Evolutionary conservation across 2,797 vertebrate genomes (phyloP), one percentile per base, ranked within the genome.

Genomic region (Chanos chanos): DNA sequence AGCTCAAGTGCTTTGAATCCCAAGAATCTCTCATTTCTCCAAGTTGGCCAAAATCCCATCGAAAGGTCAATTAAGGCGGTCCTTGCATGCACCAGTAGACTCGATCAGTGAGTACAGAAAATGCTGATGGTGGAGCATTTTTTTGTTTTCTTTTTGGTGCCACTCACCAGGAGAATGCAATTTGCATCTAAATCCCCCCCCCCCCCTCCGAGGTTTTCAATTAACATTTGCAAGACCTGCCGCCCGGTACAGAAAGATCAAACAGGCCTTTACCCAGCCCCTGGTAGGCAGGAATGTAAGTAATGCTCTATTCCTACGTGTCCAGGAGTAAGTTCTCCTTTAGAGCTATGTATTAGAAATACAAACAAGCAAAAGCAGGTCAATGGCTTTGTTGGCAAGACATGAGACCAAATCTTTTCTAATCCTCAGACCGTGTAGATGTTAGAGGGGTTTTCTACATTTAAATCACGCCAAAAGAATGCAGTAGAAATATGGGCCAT

Each of bases 191-290:
- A 75, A 70, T 68, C 70, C 70, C 66, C 70, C 59, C 61, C n/a
- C n/a, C n/a, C n/a, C n/a, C n/a, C n/a, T n/a, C n/a, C n/a, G n/a
- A 24, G 70, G 60, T 66, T 74, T 83, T 78, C 76, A 77, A 75
- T 80, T 78, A 81, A 74, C 68, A 55, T 61, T 52, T 39, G 64
- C 18, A 40, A 64, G 73, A 70, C 64, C 53, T 62, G 59, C 60
- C 54, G 47, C 40, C 65, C 56, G 39, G 63, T 66, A 61, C 55
- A 62, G 69, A 63, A 60, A 71, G 78, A 82, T 77, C 77, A 81
- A 81, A 82, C 66, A 59, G 61, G 30, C 34, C 49, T 50, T 63
- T n/a, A 16, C 12, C 43, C 43, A 65, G 57, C 47, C 59, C 69
- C 71, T 54, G 57, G 68, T 52, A 57, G 63, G 54, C 66, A 65